Percentiles rank a stretch among this genome's conserved stretches.
phyloP scores from a whole-genome alignment of 64 coral and sea anemone species.

The Porites australiensis region DNA sequence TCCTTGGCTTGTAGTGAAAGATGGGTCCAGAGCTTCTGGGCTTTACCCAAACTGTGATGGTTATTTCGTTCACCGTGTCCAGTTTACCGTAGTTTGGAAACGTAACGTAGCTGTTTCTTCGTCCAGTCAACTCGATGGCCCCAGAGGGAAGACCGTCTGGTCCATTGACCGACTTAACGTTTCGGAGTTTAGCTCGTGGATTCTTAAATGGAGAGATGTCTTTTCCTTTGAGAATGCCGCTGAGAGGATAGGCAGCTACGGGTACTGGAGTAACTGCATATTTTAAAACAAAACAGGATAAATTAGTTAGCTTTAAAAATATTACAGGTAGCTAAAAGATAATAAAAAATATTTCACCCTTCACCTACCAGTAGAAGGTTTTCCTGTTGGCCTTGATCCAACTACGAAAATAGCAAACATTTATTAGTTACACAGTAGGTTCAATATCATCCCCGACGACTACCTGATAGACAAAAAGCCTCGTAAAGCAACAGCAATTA shows the following conservation, averaged over 20 bases:
- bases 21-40: conserved; percentile 57
- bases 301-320: too few relatives aligned
- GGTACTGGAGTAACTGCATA: conserved; percentile 10
- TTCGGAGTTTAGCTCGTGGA: conserved; percentile 28
- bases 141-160: conserved; percentile 65
- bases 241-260: conserved; percentile 46
- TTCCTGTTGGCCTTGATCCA: background rate
- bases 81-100: conserved; percentile 60
- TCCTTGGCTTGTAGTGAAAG: conserved; percentile 56
- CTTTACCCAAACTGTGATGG: conserved; percentile 59
- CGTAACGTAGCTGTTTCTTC: conserved; percentile 40
- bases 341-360: background rate
- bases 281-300: background rate
- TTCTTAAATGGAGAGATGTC: conserved; percentile 62
- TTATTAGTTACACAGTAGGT: background rate
- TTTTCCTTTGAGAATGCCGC: conserved; percentile 11
- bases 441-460: too few relatives aligned
- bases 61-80: conserved; percentile 44
- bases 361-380: conserved; percentile 17
- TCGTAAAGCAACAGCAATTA: too few relatives aligned
- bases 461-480: too few relatives aligned
- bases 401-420: background rate
- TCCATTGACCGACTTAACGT: conserved; percentile 13
- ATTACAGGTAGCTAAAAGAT: background rate
- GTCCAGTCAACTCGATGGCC: conserved; percentile 33